These are phyloP conservation scores for Brachymystax lenok DNA, from an alignment of 2,797 vertebrate genomes.

Conservation along the genomic window DNA sequence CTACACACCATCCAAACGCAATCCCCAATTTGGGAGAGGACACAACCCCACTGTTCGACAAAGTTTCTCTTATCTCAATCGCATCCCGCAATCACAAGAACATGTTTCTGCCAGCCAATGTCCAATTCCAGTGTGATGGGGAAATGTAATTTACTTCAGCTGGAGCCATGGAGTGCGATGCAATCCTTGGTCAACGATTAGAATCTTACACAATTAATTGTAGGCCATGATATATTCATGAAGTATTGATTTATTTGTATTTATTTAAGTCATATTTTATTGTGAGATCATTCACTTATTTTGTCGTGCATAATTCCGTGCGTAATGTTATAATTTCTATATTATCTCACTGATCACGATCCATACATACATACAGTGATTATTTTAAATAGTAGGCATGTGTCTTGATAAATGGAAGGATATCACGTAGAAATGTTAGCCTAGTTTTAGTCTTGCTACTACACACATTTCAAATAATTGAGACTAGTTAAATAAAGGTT, in stretches of 20 bases:
- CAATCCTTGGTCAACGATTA: conserved; percentile 64
- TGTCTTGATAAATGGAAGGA: not conserved
- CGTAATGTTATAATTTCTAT: too few species aligned
- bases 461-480: not conserved
- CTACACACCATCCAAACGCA: conserved; percentile 46
- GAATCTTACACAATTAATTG: not conserved
- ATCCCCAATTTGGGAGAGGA: conserved; percentile 33
- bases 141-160: conserved; percentile 52
- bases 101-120: conserved; percentile 55
- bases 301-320: not conserved
- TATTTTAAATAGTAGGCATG: not conserved
- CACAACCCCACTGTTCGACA: conserved; percentile 45
- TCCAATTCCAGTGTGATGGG: conserved; percentile 53
- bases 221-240: not conserved
- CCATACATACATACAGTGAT: not conserved
- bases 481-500: too few species aligned
- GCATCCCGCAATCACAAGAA: conserved; percentile 40
- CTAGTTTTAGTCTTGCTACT: not conserved
- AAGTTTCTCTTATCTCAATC: conserved; percentile 60
- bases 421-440: too few species aligned
- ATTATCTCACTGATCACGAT: too few species aligned
- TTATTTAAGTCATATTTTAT: not conserved
- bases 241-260: not conserved
- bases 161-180: conserved; percentile 31
- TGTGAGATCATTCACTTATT: not conserved